Evolutionary conservation across 2,113 vertebrate species (phyloP).

Genomic region (Xiphorhynchus elegans): DNA sequence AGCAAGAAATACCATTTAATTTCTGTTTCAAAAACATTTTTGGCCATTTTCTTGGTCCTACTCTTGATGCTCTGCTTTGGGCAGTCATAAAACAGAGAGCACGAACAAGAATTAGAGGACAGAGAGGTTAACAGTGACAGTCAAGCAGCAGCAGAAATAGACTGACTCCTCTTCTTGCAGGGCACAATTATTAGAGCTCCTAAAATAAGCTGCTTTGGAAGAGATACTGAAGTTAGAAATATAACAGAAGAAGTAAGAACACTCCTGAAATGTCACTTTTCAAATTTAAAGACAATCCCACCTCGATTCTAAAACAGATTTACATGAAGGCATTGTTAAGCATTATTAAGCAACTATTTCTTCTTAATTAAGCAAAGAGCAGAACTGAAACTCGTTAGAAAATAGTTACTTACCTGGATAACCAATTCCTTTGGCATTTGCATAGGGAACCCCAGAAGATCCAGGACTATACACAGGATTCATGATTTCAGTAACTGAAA

Average conservation of each 20-base stretch:
- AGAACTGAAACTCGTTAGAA: background rate
- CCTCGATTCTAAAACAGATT: background rate
- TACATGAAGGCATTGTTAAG: background rate
- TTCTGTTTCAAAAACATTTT: background rate
- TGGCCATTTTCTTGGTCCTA: background rate
- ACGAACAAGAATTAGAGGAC: background rate
- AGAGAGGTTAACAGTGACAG: conserved; percentile 3
- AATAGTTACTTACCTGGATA: conserved; percentile 86
- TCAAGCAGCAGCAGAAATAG: conserved; percentile 25
- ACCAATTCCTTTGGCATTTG: conserved; percentile 95
- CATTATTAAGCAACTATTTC: background rate
- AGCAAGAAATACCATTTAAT: background rate
- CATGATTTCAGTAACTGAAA: conserved; percentile 83
- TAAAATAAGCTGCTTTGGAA: conserved; percentile 26
- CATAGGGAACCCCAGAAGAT: conserved; percentile 94
- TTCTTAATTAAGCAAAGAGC: background rate
- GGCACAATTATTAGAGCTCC: background rate
- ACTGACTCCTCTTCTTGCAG: conserved; percentile 13
- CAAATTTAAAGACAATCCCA: background rate
- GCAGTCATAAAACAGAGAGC: background rate
- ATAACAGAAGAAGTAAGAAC: background rate
- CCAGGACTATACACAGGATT: conserved; percentile 98
- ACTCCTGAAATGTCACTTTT: background rate
- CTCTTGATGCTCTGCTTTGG: background rate
- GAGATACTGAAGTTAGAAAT: conserved; percentile 1